phyloP scores from a whole-genome alignment of 1,140 invertebrate species.

The Pseudoatta argentina region DNA sequence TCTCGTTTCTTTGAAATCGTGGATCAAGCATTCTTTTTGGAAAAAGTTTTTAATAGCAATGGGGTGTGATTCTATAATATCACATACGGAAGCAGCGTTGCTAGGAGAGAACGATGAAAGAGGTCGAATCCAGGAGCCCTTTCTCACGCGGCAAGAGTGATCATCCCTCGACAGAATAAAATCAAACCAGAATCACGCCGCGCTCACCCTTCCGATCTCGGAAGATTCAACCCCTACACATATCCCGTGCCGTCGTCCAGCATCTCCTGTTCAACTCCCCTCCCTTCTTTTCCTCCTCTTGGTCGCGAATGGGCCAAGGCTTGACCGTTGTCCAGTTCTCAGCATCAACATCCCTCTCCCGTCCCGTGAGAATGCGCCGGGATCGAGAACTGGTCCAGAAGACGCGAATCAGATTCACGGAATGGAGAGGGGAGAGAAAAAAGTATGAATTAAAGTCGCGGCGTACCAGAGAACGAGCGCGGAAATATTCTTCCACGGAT shows the following conservation, averaged over 20 bases:
- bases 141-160: constrained; percentile 83
- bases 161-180: constrained; percentile 77
- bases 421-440: constrained; percentile 27
- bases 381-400: constrained; percentile 85
- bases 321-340: constrained; percentile 87
- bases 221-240: constrained; percentile 81
- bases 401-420: constrained; percentile 71
- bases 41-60: neutral
- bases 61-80: constrained; percentile 24
- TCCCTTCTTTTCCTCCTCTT: constrained; percentile 37
- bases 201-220: constrained; percentile 83
- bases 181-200: constrained; percentile 85
- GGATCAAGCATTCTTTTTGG: neutral
- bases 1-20: neutral
- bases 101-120: constrained; percentile 42
- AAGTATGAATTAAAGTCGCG: constrained; percentile 54
- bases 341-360: constrained; percentile 80
- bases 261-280: constrained; percentile 49
- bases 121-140: constrained; percentile 84
- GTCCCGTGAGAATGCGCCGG: constrained; percentile 81
- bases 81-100: constrained; percentile 14
- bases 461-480: constrained; percentile 47
- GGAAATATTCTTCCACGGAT: constrained; percentile 38
- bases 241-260: constrained; percentile 54
- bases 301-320: constrained; percentile 71